These are phyloP conservation scores for Nomada ruficornis DNA, from an alignment of 2,888 invertebrate genomes.

Conservation along the genomic window DNA sequence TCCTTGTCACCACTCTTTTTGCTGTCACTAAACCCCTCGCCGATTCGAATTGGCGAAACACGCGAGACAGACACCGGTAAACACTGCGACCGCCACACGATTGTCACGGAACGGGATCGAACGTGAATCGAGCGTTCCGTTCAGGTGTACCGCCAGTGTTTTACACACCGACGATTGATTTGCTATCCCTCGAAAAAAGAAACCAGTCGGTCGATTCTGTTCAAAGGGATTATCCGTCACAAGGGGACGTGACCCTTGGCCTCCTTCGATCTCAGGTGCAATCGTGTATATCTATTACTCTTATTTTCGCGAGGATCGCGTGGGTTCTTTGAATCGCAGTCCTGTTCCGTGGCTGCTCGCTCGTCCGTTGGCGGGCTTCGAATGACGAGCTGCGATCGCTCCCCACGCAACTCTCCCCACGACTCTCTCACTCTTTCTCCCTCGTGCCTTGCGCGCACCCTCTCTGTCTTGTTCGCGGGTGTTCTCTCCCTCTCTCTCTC, in stretches of 20 bases:
- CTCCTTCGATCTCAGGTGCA: not conserved
- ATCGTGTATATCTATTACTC: slow-evolving; percentile 35
- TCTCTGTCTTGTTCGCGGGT: slow-evolving; percentile 50
- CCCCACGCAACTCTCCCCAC: slow-evolving; percentile 74
- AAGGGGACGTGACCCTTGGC: slow-evolving; percentile 12
- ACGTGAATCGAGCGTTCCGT: slow-evolving; percentile 56
- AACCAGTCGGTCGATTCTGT: slow-evolving; percentile 9
- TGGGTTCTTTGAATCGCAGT: slow-evolving; percentile 74
- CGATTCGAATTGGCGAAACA: slow-evolving; percentile 44
- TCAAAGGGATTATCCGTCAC: slow-evolving; percentile 3
- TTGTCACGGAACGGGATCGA: slow-evolving; percentile 63
- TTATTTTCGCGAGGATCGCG: slow-evolving; percentile 66
- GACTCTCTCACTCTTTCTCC: slow-evolving; percentile 64
- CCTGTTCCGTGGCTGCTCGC: slow-evolving; percentile 82
- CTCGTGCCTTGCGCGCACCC: slow-evolving; percentile 57
- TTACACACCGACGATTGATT: slow-evolving; percentile 26
- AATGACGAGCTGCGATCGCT: slow-evolving; percentile 81
- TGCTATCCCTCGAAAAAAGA: not conserved
- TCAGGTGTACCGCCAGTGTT: slow-evolving; percentile 43
- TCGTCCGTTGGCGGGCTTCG: slow-evolving; percentile 84
- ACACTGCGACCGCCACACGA: slow-evolving; percentile 63
- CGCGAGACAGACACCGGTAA: slow-evolving; percentile 52
- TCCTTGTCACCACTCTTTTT: slow-evolving; percentile 30
- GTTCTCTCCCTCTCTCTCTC: slow-evolving; percentile 32
- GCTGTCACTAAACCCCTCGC: slow-evolving; percentile 40